phyloP scores from a whole-genome alignment of 2,113 vertebrate species.

The Rhabdomys dilectus region DNA sequence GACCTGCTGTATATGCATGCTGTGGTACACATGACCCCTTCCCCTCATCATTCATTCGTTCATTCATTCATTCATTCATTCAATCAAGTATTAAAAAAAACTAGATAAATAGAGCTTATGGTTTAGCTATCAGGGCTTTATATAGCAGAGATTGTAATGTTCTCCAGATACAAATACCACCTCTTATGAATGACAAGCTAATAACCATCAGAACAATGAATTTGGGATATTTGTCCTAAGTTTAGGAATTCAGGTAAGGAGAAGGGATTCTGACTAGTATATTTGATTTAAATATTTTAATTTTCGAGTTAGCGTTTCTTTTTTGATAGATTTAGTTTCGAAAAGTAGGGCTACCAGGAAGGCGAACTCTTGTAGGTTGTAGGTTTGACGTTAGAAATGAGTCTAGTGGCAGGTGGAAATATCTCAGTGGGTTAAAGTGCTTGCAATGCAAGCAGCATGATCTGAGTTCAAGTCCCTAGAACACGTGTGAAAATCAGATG shows the following conservation, averaged over 20 bases:
- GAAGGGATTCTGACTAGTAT: not conserved
- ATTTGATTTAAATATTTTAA: not conserved
- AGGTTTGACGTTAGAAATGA: not conserved
- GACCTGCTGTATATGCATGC: not conserved
- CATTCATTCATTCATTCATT: not conserved
- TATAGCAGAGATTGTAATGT: not conserved
- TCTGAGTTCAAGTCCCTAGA: not conserved
- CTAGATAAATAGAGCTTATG: not conserved
- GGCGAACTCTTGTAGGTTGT: not conserved
- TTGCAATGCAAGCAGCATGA: not conserved
- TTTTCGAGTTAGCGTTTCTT: conserved; percentile 4
- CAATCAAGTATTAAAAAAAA: not conserved
- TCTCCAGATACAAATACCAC: not conserved
- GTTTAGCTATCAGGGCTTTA: not conserved
- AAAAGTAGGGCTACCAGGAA: not conserved
- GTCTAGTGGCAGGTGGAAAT: not conserved
- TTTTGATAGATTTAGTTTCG: not conserved
- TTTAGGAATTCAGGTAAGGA: not conserved
- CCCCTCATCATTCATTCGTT: too few relatives aligned
- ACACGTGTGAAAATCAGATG: too few relatives aligned
- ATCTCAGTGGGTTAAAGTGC: not conserved
- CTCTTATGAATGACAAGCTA: not conserved
- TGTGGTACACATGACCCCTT: too few relatives aligned
- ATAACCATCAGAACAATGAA: not conserved
- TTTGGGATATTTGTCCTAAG: not conserved